phyloP scores from a whole-genome alignment of 2,113 vertebrate species.

The Recurvirostra avosetta region DNA sequence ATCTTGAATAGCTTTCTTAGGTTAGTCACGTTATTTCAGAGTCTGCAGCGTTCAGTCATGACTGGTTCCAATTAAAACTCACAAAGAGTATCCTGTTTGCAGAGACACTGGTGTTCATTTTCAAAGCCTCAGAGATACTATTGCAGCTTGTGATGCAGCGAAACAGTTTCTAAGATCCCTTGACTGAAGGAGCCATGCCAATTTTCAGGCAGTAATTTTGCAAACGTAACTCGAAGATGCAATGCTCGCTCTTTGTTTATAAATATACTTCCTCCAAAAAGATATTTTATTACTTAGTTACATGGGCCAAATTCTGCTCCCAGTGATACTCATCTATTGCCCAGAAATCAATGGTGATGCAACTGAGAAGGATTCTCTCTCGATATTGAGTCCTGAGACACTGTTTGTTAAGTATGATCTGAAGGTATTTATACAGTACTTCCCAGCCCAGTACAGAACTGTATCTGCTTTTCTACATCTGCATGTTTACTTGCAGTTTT shows the following conservation, averaged over 20 bases:
- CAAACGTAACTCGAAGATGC: slow-evolving; percentile 58
- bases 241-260: slow-evolving; percentile 36
- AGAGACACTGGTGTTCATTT: slow-evolving; percentile 69
- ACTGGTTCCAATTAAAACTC: slow-evolving; percentile 67
- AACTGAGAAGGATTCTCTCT: slow-evolving; percentile 10
- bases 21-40: slow-evolving; percentile 47
- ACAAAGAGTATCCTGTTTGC: slow-evolving; percentile 66
- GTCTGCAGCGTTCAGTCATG: slow-evolving; percentile 40
- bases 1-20: slow-evolving; percentile 20
- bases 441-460: not conserved
- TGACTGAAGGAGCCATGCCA: slow-evolving; percentile 50
- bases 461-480: not conserved
- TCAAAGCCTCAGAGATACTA: slow-evolving; percentile 70
- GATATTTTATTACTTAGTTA: slow-evolving; percentile 40
- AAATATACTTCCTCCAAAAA: slow-evolving; percentile 57
- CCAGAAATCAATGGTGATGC: slow-evolving; percentile 24
- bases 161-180: slow-evolving; percentile 57
- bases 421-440: not conserved
- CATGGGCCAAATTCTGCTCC: slow-evolving; percentile 31
- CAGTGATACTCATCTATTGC: not conserved
- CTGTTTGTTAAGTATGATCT: not conserved
- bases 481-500: not conserved
- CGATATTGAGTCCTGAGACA: slow-evolving; percentile 2
- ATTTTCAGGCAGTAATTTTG: slow-evolving; percentile 53
- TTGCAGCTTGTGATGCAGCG: slow-evolving; percentile 65